These are phyloP conservation scores for Tragelaphus oryx DNA, from an alignment of 2,797 vertebrate genomes.

Conservation along the genomic window DNA sequence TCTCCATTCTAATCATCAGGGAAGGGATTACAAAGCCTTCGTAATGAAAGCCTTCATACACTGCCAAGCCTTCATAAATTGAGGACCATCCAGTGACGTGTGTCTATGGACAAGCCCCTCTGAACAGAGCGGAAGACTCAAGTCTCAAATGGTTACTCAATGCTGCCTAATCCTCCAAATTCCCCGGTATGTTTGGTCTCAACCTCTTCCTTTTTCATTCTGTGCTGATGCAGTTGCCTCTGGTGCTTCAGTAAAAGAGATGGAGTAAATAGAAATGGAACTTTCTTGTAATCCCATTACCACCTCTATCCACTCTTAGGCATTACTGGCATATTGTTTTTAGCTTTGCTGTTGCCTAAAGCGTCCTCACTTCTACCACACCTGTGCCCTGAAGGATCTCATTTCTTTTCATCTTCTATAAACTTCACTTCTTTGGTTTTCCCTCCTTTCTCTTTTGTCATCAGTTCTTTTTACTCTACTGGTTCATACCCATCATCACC, in stretches of 20 bases:
- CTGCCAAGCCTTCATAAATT: neutral
- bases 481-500: neutral
- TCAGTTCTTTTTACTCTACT: neutral
- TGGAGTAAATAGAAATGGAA: neutral
- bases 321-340: neutral
- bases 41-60: no score
- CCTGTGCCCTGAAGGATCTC: neutral
- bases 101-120: neutral
- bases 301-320: neutral
- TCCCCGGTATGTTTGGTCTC: neutral
- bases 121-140: neutral
- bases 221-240: neutral
- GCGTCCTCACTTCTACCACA: neutral
- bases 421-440: neutral
- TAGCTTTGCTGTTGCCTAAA: neutral
- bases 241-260: neutral
- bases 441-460: neutral
- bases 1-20: neutral
- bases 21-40: neutral
- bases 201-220: neutral
- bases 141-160: neutral
- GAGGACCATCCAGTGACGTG: neutral
- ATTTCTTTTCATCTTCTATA: neutral
- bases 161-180: neutral
- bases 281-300: neutral